Evolutionary conservation across 2,113 vertebrate genomes (phyloP), one percentile per base, ranked within the genome.

Genomic region (Crocuta crocuta): DNA sequence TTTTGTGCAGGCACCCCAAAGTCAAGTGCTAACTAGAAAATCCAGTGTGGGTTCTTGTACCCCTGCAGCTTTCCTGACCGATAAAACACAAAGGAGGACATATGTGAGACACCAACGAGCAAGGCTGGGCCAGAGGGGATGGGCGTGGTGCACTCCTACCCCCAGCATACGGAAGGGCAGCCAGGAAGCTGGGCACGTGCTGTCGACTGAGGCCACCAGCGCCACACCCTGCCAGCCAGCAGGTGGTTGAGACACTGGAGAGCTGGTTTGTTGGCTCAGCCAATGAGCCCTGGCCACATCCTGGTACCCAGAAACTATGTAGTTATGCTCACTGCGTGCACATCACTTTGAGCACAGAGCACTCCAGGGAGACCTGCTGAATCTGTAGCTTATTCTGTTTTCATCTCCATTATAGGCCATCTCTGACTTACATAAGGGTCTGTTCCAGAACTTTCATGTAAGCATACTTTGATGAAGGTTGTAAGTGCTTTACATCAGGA

Each of bases 291-390:
- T 35, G 68, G 94, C 58, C 55, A 71, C 83, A 88, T 96, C 70
- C 95, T 95, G 94, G 89, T 73, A 28, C 95, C 91, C 87, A 96
- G 87, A 83, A 79, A 86, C 63, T n/a, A 82, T 39, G 81, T 50
- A 31, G n/a, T 85, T 61, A 45, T 4, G 33, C 7, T 26, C 2
- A 21, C 50, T 26, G 31, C 39, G 12, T 70, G 61, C n/a, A 39
- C 0, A 43, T 50, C 17, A 23, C 73, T 26, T 66, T n/a, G 88
- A 91, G 63, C n/a, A n/a, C 15, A 0, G 5, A 63, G 68, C 0
- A 1, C 66, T 43, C 55, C n/a, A 35, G 58, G 74, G 88, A 78
- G 65, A 35, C 10, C 48, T 50, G 31, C 23, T 63, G 31, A n/a
- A 79, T 50, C 13, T 5, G 33, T 1, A 53, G 55, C n/a, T 65